Evolutionary conservation across 2,113 vertebrate species (phyloP).

Genomic region (Charina bottae): DNA sequence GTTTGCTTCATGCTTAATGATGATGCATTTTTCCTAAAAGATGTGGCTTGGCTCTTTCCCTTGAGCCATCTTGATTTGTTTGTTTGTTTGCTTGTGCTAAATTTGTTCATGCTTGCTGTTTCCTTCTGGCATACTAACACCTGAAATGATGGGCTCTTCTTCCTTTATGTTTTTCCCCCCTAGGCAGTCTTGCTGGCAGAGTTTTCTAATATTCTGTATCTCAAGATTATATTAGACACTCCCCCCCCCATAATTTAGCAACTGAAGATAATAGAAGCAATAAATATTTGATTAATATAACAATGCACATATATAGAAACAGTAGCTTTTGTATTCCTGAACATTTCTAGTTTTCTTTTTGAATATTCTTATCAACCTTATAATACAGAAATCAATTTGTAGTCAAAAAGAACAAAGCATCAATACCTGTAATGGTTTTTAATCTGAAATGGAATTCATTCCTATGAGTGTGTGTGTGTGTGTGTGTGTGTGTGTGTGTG

Average conservation of each 20-base stretch:
- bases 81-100: neutral
- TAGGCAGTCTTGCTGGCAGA: neutral
- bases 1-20: neutral
- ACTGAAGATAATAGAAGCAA: constrained; percentile 39
- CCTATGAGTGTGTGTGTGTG: constrained; percentile 48
- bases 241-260: constrained; percentile 22
- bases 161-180: neutral
- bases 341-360: constrained; percentile 66
- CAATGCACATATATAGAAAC: constrained; percentile 39
- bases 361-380: constrained; percentile 60
- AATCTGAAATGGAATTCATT: constrained; percentile 65
- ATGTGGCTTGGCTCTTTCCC: neutral
- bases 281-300: constrained; percentile 53
- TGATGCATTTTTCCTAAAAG: neutral
- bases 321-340: constrained; percentile 43
- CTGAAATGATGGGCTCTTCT: neutral
- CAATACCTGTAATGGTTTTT: constrained; percentile 72
- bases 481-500: neutral
- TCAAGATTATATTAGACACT: neutral
- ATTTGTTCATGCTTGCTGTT: neutral
- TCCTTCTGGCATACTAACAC: neutral
- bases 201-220: neutral
- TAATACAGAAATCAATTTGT: constrained; percentile 71
- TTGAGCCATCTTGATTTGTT: neutral
- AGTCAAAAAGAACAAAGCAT: constrained; percentile 63